Evolutionary conservation across 2,888 invertebrate species (phyloP).

Genomic region (Acronicta psi): DNA sequence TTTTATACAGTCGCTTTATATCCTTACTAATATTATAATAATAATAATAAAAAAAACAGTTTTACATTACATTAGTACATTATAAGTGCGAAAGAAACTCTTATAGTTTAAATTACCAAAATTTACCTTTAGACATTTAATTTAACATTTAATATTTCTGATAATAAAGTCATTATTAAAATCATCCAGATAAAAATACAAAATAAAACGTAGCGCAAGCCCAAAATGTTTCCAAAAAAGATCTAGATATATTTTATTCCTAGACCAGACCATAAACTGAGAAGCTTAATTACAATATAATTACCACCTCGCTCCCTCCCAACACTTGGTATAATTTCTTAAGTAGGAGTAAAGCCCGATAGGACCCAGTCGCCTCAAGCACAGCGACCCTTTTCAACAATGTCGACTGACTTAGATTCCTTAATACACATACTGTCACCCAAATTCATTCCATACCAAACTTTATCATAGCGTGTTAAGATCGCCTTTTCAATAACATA

Average conservation of each 20-base stretch:
- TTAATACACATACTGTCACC: slow-evolving; percentile 76
- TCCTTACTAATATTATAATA: too few relatives aligned
- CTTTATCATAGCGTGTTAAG: slow-evolving; percentile 39
- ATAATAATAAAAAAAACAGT: too few relatives aligned
- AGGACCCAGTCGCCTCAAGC: slow-evolving; percentile 80
- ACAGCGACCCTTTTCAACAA: slow-evolving; percentile 85
- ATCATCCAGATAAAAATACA: too few relatives aligned
- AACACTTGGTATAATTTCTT: slow-evolving; percentile 59
- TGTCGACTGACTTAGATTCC: slow-evolving; percentile 77
- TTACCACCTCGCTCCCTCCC: slow-evolving; percentile 49
- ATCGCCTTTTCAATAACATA: slow-evolving; percentile 31
- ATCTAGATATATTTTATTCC: background rate
- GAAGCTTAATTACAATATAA: slow-evolving; percentile 26
- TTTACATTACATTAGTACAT: too few relatives aligned
- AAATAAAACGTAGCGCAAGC: background rate
- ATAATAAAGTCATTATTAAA: too few relatives aligned
- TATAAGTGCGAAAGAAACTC: too few relatives aligned
- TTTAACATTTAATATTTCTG: too few relatives aligned
- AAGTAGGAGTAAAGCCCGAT: slow-evolving; percentile 77
- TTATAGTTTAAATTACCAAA: too few relatives aligned
- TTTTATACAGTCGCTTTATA: too few relatives aligned
- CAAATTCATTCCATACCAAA: slow-evolving; percentile 43
- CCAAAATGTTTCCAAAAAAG: background rate
- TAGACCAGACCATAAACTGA: background rate
- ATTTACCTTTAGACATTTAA: too few relatives aligned